Evolutionary conservation across 1,140 invertebrate genomes (phyloP), one percentile per base, ranked within the genome.

Genomic region (Drosophila setifemur): DNA sequence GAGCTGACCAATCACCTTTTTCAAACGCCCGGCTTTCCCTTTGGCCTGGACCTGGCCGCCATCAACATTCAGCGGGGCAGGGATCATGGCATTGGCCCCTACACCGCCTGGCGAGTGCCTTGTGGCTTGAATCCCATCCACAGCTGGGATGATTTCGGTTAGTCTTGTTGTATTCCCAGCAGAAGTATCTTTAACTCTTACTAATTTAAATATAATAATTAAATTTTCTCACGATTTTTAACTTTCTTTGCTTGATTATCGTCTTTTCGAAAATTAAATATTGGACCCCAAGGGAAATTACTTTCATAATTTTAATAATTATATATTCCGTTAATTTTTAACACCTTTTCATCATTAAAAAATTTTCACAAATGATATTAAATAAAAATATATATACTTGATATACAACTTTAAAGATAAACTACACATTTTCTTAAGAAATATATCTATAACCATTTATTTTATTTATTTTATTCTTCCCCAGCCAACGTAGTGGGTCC

Each of bases 1-100:
- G 95, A 98, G 88, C 91, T 98, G 9, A 97, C 96, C 1, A 96
- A 97, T 88, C 96, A 96, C 89, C 91, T 98, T 0, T 98, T 98
- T 81, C 95, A 97, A 92, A 95, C 94, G 8, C 88, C 91, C 2
- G 91, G 91, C 11, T 93, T 93, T 40, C 92, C 93, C 14, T 96
- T 95, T 49, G 97, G 97, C 0, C 94, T 98, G 92, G 97, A 98
- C 90, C 91, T 99, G 37, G 97, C 96, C 0, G 94, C 97, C 0
- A 92, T 98, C 12, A 98, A 98, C 82, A 95, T 98, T 16, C 96
- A 97, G 86, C 91, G 97, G 75, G 96, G 95, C 28, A 91, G 98
- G 31, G 97, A 99, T 89, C 97, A 98, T 86, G 98, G 97, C 6
- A 91, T 98, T 4, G 94, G 96, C 0, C 92, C 95, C 0, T 98